Evolutionary conservation across 2,888 invertebrate species (phyloP).

Genomic region (Drosophila robusta): DNA sequence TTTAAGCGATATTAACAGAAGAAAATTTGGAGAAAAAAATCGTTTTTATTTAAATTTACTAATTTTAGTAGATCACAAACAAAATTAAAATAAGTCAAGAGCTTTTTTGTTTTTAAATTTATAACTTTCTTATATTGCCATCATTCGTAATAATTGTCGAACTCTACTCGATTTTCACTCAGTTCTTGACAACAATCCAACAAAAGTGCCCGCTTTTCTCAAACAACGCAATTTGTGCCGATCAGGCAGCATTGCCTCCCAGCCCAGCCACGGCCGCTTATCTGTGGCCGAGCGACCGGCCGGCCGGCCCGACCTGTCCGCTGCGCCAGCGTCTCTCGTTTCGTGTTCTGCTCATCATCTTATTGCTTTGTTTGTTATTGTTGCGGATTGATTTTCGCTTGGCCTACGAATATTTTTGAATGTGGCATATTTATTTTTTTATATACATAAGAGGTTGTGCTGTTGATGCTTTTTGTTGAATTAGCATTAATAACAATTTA

Average conservation of each 20-base stretch:
- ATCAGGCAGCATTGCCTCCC: constrained; percentile 42
- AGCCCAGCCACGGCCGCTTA: constrained; percentile 29
- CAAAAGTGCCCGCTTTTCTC: constrained; percentile 27
- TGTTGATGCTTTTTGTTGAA: constrained; percentile 59
- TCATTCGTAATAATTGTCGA: background rate
- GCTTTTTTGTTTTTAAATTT: too few relatives aligned
- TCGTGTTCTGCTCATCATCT: constrained; percentile 28
- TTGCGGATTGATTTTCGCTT: constrained; percentile 52
- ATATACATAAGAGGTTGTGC: constrained; percentile 26
- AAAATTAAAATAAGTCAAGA: too few relatives aligned
- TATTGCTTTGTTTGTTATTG: constrained; percentile 49
- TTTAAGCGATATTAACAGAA: too few relatives aligned
- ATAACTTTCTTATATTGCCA: background rate
- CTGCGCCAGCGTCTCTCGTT: constrained; percentile 32
- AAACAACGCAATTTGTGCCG: constrained; percentile 60
- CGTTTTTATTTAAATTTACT: too few relatives aligned
- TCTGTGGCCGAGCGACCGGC: constrained; percentile 24
- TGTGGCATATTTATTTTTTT: constrained; percentile 44
- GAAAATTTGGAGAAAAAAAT: too few relatives aligned
- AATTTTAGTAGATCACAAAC: too few relatives aligned
- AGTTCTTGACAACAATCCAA: constrained; percentile 14
- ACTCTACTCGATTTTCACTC: constrained; percentile 16
- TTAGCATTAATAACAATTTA: constrained; percentile 68
- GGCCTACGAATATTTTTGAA: constrained; percentile 49
- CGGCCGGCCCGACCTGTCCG: constrained; percentile 25